Percentiles rank a stretch among this genome's conserved stretches.
Evolutionary conservation across 2,797 vertebrate species (phyloP).

Genomic region (Coregonus ussuriensis): DNA sequence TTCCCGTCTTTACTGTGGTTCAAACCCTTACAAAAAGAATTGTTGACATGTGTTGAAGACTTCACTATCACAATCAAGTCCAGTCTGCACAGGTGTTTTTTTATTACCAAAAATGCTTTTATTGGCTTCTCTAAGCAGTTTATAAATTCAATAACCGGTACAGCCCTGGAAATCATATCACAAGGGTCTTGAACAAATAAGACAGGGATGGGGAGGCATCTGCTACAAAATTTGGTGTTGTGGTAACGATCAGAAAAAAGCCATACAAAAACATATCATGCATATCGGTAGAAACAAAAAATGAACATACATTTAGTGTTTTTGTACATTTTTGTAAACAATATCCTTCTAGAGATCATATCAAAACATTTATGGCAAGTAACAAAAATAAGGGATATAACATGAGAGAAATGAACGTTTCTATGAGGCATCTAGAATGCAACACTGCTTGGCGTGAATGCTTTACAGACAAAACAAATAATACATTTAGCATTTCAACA

Average conservation of each 20-base stretch:
- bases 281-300: slow-evolving; percentile 69
- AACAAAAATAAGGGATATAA: slow-evolving; percentile 80
- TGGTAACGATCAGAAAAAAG: slow-evolving; percentile 76
- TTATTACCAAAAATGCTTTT: slow-evolving; percentile 77
- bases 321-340: slow-evolving; percentile 88
- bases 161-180: slow-evolving; percentile 80
- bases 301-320: slow-evolving; percentile 80
- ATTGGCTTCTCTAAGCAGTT: slow-evolving; percentile 83
- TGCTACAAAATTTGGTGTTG: slow-evolving; percentile 85
- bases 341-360: slow-evolving; percentile 83
- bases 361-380: slow-evolving; percentile 82
- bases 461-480: slow-evolving; percentile 61
- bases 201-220: slow-evolving; percentile 72
- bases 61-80: slow-evolving; percentile 12
- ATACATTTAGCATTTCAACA: slow-evolving; percentile 71
- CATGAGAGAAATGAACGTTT: slow-evolving; percentile 70
- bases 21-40: no score
- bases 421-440: slow-evolving; percentile 80
- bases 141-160: slow-evolving; percentile 84
- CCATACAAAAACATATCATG: slow-evolving; percentile 81
- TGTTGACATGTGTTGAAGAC: no score
- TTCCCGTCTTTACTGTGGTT: no score
- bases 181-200: slow-evolving; percentile 74
- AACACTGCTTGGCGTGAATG: slow-evolving; percentile 82
- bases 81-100: slow-evolving; percentile 46